Conservation (phyloP, 2,797 vertebrate species). For the Tachyglossus aculeatus region DNA sequence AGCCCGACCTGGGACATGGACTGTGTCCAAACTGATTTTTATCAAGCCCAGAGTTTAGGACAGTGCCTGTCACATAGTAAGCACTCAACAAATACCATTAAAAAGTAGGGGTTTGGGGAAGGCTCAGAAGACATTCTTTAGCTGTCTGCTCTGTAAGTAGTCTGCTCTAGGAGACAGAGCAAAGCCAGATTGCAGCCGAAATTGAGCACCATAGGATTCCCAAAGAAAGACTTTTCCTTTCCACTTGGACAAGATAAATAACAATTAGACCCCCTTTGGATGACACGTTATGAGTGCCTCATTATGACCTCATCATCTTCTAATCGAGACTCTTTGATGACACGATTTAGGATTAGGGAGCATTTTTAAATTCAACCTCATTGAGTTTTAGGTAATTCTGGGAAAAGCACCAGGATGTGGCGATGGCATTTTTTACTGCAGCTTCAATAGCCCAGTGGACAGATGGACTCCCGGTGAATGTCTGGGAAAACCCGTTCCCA, state of each 20-base stretch:
- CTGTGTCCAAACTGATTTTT: too few species aligned
- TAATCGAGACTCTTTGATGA: background rate
- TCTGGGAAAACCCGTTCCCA: background rate
- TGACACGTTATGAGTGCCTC: background rate
- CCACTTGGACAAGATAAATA: background rate
- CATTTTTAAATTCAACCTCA: background rate
- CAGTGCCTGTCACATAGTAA: too few species aligned
- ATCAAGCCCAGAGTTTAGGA: too few species aligned
- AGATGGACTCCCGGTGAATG: background rate
- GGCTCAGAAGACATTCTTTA: background rate
- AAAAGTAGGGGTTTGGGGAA: background rate
- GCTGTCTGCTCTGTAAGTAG: constrained; percentile 13
- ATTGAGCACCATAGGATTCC: background rate
- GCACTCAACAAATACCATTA: too few species aligned
- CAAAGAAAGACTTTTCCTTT: background rate
- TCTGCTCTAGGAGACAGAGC: constrained; percentile 7
- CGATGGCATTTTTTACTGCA: background rate
- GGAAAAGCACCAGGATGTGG: background rate
- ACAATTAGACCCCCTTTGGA: constrained; percentile 3
- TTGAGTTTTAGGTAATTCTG: background rate
- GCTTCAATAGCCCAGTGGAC: background rate
- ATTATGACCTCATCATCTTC: background rate
- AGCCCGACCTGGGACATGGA: too few species aligned
- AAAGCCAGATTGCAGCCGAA: constrained; percentile 8
- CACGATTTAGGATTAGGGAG: background rate